Base-by-base conservation (phyloP, 2,113 vertebrate genomes). In the Rhinogobius similis region DNA sequence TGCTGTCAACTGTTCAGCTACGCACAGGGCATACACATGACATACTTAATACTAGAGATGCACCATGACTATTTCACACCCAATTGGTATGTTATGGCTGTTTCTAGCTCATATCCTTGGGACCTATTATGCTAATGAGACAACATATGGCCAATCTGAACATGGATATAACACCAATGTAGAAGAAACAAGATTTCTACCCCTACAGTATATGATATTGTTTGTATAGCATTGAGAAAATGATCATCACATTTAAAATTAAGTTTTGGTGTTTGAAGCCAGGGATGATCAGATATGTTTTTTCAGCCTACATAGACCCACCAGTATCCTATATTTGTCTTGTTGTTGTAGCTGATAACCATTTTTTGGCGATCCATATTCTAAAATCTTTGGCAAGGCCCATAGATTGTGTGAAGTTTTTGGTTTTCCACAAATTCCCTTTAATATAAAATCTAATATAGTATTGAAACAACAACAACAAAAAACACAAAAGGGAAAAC, bases 11-110 rank as follows among this genome's bases (percentile, higher is more conserved):
- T 50, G 46, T 21, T 50, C 6, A 55, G 52, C 21, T 13, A 55
- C 21, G n/a, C 48, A 23, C 52, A 24, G 52, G 3, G 12, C 52
- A 55, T 55, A 20, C 21, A 55, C 23, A 26, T 13, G 21, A 13
- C 12, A 55, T 55, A 24, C 23, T 55, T 55, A 55, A 55, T 1
- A 52, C 48, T 52, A 20, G 46, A 50, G 46, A 48, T 48, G 44
- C 44, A 9, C 44, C 44, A 1, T 18, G 43, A 46, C 46, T 50
- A n/a, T 50, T 50, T 50, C 46, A 50, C 46, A 50, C 46, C 20
- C 46, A 55, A 55, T 24, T 55, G 52, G 26, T 55, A 55, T 55
- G 21, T 55, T 24, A 55, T 13, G 52, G 52, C 21, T 55, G 52
- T 55, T 24, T 10, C 21, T 26, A 55, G 23, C 21, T 55, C 21